Conservation (phyloP, 2,113 vertebrate species). For the Amphiprion ocellaris region DNA sequence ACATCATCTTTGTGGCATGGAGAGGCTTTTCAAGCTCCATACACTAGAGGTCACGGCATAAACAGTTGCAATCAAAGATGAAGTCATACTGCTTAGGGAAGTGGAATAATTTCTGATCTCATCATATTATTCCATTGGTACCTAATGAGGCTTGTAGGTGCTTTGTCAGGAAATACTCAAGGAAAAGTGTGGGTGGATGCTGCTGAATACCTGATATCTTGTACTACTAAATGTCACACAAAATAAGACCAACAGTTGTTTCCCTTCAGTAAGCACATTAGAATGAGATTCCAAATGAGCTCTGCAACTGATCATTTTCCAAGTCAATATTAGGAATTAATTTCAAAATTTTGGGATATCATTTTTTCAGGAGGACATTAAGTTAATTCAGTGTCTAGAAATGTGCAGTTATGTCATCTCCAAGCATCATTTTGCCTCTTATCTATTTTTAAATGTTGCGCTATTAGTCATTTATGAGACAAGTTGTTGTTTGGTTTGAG, state of each 20-base stretch:
- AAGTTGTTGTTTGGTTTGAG: background rate
- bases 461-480: background rate
- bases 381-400: slow-evolving; percentile 13
- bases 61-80: slow-evolving; percentile 39
- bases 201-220: slow-evolving; percentile 36
- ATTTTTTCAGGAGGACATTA: slow-evolving; percentile 27
- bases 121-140: slow-evolving; percentile 38
- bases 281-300: slow-evolving; percentile 47
- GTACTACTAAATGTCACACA: background rate
- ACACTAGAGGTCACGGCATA: background rate
- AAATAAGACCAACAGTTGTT: slow-evolving; percentile 42
- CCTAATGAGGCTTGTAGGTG: slow-evolving; percentile 62
- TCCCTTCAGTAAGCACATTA: slow-evolving; percentile 19
- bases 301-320: slow-evolving; percentile 14
- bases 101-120: slow-evolving; percentile 49
- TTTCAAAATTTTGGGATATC: slow-evolving; percentile 15
- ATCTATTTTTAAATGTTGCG: background rate
- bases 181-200: slow-evolving; percentile 34
- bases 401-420: background rate
- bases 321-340: slow-evolving; percentile 11
- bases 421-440: background rate
- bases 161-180: slow-evolving; percentile 32
- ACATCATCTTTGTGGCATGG: background rate
- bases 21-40: background rate
- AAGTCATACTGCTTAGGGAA: slow-evolving; percentile 51